A percentile compares a stretch with the other conserved stretches of the same genome.
Evolutionary conservation across 1,140 invertebrate genomes (phyloP).

Genomic region (Ylistrum balloti): DNA sequence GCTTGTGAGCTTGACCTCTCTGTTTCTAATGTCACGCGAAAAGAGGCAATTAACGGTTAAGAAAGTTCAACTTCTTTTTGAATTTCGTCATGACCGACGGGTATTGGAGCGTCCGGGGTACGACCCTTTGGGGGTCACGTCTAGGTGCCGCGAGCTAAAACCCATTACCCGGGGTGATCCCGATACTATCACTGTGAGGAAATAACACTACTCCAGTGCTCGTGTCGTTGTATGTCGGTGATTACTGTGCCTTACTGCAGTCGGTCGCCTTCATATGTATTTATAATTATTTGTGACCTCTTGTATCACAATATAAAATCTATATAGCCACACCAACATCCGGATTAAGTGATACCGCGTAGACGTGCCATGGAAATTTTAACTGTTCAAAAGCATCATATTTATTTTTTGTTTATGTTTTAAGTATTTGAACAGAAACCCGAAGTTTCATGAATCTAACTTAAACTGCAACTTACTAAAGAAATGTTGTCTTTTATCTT

Average conservation of each 20-base stretch:
- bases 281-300: neutral
- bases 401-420: too few relatives aligned
- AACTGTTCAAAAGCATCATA: too few relatives aligned
- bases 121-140: conserved; percentile 20
- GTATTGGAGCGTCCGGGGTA: conserved; percentile 43
- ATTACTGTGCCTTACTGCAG: neutral
- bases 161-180: neutral
- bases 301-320: neutral
- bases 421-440: too few relatives aligned
- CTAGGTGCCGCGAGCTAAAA: neutral
- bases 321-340: neutral
- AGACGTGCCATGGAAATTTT: too few relatives aligned
- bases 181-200: neutral
- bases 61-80: conserved; percentile 63
- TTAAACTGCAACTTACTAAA: too few relatives aligned
- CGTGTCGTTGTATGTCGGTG: too few relatives aligned
- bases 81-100: conserved; percentile 59
- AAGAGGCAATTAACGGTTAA: conserved; percentile 61
- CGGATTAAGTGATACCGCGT: neutral
- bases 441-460: too few relatives aligned
- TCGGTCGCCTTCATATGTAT: neutral
- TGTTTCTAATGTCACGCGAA: conserved; percentile 51
- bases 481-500: too few relatives aligned
- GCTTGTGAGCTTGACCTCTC: conserved; percentile 50
- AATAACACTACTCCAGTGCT: neutral